These are phyloP conservation scores for Poecile atricapillus DNA, from an alignment of 2,113 vertebrate genomes.

Conservation along the genomic window DNA sequence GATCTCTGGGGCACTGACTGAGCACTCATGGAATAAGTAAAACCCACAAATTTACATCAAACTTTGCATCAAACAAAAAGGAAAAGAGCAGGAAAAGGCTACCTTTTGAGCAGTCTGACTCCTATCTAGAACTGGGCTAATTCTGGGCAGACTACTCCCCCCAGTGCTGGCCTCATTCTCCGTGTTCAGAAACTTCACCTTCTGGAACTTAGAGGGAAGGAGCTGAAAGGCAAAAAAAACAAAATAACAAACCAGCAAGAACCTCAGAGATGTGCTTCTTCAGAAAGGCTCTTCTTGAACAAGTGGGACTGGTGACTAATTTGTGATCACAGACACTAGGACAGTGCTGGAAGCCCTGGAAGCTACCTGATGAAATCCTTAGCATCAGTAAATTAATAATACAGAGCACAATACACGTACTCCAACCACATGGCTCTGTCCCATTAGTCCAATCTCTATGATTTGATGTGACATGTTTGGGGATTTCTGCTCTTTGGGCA, in stretches of 20 bases:
- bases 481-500: neutral
- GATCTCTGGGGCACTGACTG: neutral
- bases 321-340: too few relatives aligned
- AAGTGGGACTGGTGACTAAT: too few relatives aligned
- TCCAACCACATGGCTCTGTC: neutral
- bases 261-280: too few relatives aligned
- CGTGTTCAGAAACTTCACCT: neutral
- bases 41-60: neutral
- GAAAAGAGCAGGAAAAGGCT: constrained; percentile 8
- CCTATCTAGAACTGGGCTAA: neutral
- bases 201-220: neutral
- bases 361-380: neutral
- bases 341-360: neutral
- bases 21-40: neutral
- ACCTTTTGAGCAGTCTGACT: constrained; percentile 72
- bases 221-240: neutral
- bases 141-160: neutral
- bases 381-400: neutral
- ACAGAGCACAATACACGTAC: neutral
- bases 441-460: neutral
- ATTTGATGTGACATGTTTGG: neutral
- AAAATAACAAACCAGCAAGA: neutral
- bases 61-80: neutral
- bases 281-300: too few relatives aligned
- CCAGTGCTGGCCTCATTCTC: neutral